Evolutionary conservation across 1,140 invertebrate genomes (phyloP).

Genomic region (Camponotus pennsylvanicus): DNA sequence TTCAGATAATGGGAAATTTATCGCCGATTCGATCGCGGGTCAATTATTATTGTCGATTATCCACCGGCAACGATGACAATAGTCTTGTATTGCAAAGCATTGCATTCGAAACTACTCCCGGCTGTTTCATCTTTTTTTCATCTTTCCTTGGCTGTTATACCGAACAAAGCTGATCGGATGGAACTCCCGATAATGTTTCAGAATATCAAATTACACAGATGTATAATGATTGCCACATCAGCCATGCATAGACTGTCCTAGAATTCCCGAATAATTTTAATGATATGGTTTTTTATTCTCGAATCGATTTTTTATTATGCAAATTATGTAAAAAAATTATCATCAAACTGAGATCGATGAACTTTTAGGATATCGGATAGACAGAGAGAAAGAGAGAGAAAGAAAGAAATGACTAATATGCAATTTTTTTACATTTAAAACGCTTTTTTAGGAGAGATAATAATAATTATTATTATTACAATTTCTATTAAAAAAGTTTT

Average conservation of each 20-base stretch:
- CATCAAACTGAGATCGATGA: neutral
- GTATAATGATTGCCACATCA: neutral
- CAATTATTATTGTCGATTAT: slow-evolving; percentile 55
- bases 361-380: neutral
- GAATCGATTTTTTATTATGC: neutral
- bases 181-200: neutral
- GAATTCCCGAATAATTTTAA: neutral
- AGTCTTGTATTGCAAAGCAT: slow-evolving; percentile 24
- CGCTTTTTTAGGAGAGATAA: neutral
- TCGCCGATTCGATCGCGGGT: slow-evolving; percentile 18
- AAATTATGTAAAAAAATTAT: slow-evolving; percentile 1
- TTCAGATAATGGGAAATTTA: slow-evolving; percentile 32
- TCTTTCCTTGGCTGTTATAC: neutral
- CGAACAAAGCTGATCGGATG: neutral
- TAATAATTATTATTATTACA: neutral
- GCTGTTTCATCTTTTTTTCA: slow-evolving; percentile 7
- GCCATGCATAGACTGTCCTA: neutral
- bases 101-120: neutral
- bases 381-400: neutral
- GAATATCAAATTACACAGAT: neutral
- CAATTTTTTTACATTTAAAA: neutral
- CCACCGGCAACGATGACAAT: slow-evolving; percentile 19
- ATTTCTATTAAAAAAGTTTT: too few relatives aligned
- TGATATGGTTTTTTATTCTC: too few relatives aligned
- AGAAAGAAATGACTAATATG: neutral